Conservation (phyloP, 2,888 invertebrate genomes). For the Augiades crinisus region DNA sequence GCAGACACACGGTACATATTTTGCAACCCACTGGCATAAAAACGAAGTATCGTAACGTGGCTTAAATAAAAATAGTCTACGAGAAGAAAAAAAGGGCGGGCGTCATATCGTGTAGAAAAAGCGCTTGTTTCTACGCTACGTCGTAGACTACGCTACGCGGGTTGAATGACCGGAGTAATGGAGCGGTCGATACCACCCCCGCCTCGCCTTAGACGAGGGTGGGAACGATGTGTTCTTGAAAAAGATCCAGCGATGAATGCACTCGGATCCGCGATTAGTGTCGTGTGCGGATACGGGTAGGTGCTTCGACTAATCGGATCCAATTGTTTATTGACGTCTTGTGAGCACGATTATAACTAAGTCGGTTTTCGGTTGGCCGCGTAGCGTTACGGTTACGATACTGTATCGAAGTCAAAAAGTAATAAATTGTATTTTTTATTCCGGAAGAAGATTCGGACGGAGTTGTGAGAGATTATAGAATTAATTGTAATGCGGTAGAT, state of each 20-base stretch:
- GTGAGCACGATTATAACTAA: too few relatives aligned
- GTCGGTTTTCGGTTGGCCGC: too few relatives aligned
- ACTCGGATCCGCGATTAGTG: conserved; percentile 3
- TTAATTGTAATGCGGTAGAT: too few relatives aligned
- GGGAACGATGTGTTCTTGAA: conserved; percentile 22
- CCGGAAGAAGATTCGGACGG: too few relatives aligned
- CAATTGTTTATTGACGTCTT: too few relatives aligned
- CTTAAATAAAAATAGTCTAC: conserved; percentile 25
- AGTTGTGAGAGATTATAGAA: too few relatives aligned
- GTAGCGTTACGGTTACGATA: too few relatives aligned
- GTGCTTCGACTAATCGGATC: conserved; percentile 12
- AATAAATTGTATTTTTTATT: too few relatives aligned
- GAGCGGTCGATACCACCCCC: conserved; percentile 67
- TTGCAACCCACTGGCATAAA: conserved; percentile 19
- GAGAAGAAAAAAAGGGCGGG: conserved; percentile 4
- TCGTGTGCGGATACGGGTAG: background rate
- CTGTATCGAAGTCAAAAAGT: too few relatives aligned
- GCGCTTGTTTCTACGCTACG: conserved; percentile 50
- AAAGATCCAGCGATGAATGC: conserved; percentile 16
- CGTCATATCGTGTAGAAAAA: conserved; percentile 22
- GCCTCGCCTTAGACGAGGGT: conserved; percentile 36
- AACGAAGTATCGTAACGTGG: conserved; percentile 17
- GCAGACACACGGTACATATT: background rate
- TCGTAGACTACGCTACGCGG: conserved; percentile 47
- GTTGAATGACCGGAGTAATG: conserved; percentile 69